Evolutionary conservation across 2,113 vertebrate genomes (phyloP).

Genomic region (Pachyramphus minor): DNA sequence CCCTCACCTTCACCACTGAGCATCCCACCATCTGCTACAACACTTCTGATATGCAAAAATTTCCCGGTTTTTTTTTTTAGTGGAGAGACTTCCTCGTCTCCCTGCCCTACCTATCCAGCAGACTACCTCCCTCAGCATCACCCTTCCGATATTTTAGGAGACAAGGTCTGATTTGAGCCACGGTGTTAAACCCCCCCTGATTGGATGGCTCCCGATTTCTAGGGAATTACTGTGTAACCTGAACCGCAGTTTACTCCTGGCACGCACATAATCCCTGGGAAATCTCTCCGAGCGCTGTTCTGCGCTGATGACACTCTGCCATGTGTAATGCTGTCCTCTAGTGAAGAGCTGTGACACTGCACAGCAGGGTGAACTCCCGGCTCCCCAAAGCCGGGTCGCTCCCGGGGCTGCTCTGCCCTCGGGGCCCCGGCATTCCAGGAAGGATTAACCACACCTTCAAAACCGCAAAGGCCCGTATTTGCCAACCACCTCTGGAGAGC

Average conservation of each 20-base stretch:
- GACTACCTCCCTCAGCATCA: not conserved
- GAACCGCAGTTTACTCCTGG: not conserved
- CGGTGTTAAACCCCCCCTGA: not conserved
- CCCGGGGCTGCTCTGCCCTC: not conserved
- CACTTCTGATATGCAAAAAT: not conserved
- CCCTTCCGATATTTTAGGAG: not conserved
- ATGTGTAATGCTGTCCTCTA: slow-evolving; percentile 44
- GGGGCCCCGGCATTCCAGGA: not conserved
- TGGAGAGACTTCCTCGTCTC: not conserved
- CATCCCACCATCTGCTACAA: not conserved
- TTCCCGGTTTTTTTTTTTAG: not conserved
- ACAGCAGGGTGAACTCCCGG: not conserved
- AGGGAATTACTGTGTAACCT: not conserved
- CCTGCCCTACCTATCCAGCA: not conserved
- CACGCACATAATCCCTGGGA: rapidly evolving
- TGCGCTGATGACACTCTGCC: not conserved
- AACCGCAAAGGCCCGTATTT: not conserved
- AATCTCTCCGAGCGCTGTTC: not conserved
- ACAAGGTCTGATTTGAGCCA: not conserved
- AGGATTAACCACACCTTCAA: not conserved
- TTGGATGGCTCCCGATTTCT: not conserved
- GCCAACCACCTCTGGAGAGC: not conserved
- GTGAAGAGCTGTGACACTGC: not conserved
- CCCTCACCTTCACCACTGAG: rapidly evolving
- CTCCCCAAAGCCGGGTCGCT: not conserved